phyloP scores from a whole-genome alignment of 2,888 invertebrate genomes.

The Coleophora flavipennella region DNA sequence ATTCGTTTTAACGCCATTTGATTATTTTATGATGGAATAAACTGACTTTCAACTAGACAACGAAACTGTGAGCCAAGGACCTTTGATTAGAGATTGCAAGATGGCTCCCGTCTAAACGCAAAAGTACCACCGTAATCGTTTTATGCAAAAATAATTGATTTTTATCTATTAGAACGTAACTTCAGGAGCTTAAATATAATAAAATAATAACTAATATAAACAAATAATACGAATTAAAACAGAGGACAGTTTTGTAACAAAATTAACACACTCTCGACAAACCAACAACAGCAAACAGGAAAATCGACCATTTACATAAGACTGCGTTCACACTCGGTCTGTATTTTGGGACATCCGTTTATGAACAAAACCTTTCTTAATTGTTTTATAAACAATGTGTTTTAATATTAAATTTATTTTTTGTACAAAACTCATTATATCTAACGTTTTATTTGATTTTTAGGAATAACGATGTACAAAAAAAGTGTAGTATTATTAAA shows the following conservation, averaged over 20 bases:
- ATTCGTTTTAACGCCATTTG: conserved; percentile 98
- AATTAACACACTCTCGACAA: conserved; percentile 61
- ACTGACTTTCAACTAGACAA: conserved; percentile 86
- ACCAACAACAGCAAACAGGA: conserved; percentile 69
- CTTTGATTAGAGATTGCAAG: conserved; percentile 90
- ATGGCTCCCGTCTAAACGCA: conserved; percentile 88
- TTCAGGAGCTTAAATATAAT: conserved; percentile 52
- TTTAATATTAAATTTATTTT: no score
- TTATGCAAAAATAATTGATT: conserved; percentile 54
- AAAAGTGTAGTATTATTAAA: no score
- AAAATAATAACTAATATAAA: conserved; percentile 65
- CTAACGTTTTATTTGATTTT: no score
- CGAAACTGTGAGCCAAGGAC: conserved; percentile 87
- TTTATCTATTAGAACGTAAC: conserved; percentile 40
- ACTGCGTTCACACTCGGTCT: conserved; percentile 35
- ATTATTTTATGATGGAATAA: conserved; percentile 79
- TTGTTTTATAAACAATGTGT: no score
- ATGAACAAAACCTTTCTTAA: no score
- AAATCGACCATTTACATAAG: conserved; percentile 61
- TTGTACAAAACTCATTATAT: no score
- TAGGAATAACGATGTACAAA: no score
- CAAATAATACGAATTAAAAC: conserved; percentile 54
- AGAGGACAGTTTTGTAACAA: conserved; percentile 51
- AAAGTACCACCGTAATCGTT: conserved; percentile 81
- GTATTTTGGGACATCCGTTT: no score